Evolutionary conservation across 2,113 vertebrate genomes (phyloP).

Genomic region (Tauraco erythrolophus): DNA sequence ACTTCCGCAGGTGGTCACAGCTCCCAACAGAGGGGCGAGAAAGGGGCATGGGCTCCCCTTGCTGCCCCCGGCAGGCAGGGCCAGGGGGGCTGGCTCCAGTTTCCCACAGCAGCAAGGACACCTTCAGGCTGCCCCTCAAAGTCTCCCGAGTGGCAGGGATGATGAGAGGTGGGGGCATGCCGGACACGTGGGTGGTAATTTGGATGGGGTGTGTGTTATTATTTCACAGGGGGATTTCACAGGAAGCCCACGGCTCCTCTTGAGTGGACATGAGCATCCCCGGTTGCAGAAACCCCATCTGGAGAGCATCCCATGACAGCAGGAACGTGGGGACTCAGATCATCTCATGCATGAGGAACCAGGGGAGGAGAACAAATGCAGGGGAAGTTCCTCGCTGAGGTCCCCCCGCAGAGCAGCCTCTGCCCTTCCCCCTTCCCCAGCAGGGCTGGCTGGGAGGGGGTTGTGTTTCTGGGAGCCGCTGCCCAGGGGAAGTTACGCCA

Average conservation of each 20-base stretch:
- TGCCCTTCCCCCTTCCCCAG: not conserved
- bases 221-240: not conserved
- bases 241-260: not conserved
- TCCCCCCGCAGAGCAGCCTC: not conserved
- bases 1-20: not conserved
- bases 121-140: not conserved
- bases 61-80: not conserved
- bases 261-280: not conserved
- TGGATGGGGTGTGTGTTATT: not conserved
- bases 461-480: not conserved
- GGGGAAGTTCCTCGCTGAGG: not conserved
- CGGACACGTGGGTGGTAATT: fast-evolving
- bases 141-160: not conserved
- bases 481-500: slow-evolving; percentile 21
- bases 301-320: not conserved
- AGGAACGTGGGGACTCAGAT: not conserved
- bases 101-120: not conserved
- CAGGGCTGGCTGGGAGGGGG: not conserved
- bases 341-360: not conserved
- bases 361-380: not conserved
- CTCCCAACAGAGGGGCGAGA: not conserved
- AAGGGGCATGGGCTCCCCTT: fast-evolving
- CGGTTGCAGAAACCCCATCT: not conserved
- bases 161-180: fast-evolving
- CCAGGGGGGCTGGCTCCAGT: not conserved